phyloP scores from a whole-genome alignment of 2,888 invertebrate genomes.

The Cotesia congregata region DNA sequence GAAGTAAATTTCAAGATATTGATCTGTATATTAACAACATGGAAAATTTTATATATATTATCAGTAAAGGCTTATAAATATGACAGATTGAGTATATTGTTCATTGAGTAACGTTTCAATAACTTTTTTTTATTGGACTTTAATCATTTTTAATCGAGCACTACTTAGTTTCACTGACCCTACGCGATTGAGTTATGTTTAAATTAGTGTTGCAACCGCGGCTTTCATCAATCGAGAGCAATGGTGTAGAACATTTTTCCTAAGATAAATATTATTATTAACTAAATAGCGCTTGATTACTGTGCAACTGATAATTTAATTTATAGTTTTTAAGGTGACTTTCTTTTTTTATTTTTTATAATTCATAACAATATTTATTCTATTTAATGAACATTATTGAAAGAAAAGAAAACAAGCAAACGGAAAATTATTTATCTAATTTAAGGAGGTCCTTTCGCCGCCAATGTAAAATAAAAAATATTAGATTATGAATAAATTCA shows the following conservation, averaged over 20 bases:
- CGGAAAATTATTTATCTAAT: no score
- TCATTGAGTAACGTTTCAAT: neutral
- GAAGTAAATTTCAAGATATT: no score
- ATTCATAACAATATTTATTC: no score
- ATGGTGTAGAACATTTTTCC: conserved; percentile 2
- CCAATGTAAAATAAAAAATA: no score
- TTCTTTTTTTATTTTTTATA: neutral
- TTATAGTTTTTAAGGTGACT: neutral
- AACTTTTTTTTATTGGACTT: neutral
- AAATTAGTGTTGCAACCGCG: neutral
- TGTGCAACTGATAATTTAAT: neutral
- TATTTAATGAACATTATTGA: no score
- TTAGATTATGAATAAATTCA: no score
- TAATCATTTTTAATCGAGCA: neutral
- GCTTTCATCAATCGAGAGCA: conserved; percentile 16
- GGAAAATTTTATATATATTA: no score
- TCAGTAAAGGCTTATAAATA: no score
- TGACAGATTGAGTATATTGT: no score
- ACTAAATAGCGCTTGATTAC: neutral
- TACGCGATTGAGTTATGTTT: neutral
- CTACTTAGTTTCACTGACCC: neutral
- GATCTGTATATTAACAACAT: no score
- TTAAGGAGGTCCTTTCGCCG: no score
- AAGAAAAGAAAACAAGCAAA: no score
- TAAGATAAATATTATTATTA: conserved; percentile 3